A percentile compares a stretch with the other conserved stretches of the same genome.
Evolutionary conservation across 2,797 vertebrate genomes (phyloP).

Genomic region (Scolopax bukidnonensis): DNA sequence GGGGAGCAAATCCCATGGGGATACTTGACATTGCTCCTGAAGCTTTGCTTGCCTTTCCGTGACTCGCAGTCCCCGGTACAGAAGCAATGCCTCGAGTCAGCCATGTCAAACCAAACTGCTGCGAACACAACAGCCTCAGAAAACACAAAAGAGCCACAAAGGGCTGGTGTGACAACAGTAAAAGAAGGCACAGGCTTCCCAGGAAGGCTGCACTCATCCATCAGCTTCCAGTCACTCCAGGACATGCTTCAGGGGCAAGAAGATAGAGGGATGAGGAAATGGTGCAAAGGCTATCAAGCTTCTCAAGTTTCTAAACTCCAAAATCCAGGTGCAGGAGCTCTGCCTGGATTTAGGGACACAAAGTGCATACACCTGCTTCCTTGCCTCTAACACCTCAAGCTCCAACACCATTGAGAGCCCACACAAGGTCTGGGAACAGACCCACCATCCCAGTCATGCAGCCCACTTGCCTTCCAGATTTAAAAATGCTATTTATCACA

Average conservation of each 20-base stretch:
- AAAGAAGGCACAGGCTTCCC: accelerated
- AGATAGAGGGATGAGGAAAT: neutral
- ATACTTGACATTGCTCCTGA: neutral
- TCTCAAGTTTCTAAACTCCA: neutral
- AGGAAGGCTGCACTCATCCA: neutral
- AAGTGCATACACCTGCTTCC: accelerated
- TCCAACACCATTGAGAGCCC: neutral
- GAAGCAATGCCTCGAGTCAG: accelerated
- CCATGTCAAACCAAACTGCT: accelerated
- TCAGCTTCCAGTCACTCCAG: neutral
- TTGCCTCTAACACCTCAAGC: neutral
- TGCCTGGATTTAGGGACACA: neutral
- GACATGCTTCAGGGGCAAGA: neutral
- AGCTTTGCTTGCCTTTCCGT: neutral
- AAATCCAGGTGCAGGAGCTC: neutral
- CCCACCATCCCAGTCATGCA: neutral
- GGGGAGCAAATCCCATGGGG: neutral
- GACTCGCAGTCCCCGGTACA: neutral
- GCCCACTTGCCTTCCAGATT: neutral
- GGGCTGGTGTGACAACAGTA: accelerated
- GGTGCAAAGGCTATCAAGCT: neutral
- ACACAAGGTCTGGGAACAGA: accelerated
- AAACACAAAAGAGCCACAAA: neutral
- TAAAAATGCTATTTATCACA: neutral
- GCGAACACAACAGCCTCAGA: neutral